Base-by-base conservation (phyloP, 2,888 invertebrate species). In the Agriopis aurantiaria region DNA sequence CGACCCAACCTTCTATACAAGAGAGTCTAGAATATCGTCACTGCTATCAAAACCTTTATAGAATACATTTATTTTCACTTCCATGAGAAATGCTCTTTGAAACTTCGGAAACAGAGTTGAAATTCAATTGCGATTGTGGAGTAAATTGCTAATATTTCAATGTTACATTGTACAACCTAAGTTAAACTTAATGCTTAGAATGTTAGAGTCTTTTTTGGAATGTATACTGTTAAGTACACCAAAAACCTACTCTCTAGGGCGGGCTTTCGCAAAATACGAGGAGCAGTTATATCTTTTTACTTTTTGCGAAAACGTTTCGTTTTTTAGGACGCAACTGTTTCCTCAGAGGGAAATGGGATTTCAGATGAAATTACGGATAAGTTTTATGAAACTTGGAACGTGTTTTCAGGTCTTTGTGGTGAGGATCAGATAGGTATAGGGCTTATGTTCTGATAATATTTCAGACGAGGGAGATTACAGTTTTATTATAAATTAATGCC, bases 41-140 rank as follows among this genome's bases (percentile, higher is more conserved):
- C 59, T 11, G 43, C 17, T 11, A 55, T 55, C 69, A 73, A 71
- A 78, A 78, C 78, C 66, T 81, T 81, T 81, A 81, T 85, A 81
- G 80, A 85, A 83, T 83, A 82, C 81, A 81, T 73, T 71, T 53
- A 12, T 58, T 14, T 66, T 61, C 52, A 52, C 17, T 14, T 41
- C 12, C 65, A 62, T 43, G 70, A 63, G 63, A 69, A 70, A 41
- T 43, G 53, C 52, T 62, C 70, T 62, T 67, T 75, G 12, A 60
- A 3, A 8, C 40, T 48, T 51, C 43, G 3, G 23, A n/a, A 11
- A 41, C 74, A 75, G 69, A 61, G 75, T 74, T 63, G 62, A 72
- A 71, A 72, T 69, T 76, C 41, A 63, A 52, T 58, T 71, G 72
- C 8, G 12, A 11, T 8, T 6, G 46, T 4, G 23, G 46, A 41